These are phyloP conservation scores for Euleptes europaea DNA, from an alignment of 2,113 vertebrate species.

Conservation along the genomic window DNA sequence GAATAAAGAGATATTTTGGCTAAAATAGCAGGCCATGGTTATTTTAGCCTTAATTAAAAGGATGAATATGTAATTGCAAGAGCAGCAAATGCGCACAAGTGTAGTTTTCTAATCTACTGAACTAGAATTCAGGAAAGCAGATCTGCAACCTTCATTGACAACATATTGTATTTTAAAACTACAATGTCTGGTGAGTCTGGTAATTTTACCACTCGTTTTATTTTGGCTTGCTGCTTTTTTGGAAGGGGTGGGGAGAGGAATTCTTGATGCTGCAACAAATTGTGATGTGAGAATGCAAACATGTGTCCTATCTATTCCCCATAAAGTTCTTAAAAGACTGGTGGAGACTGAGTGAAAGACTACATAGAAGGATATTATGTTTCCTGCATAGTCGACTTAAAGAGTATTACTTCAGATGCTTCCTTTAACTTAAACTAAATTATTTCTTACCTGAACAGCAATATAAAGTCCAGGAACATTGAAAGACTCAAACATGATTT, in stretches of 20 bases:
- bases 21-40: too few relatives aligned
- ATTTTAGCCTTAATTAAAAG: neutral
- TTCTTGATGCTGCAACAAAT: neutral
- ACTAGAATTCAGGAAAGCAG: neutral
- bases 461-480: constrained; percentile 98
- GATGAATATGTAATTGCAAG: neutral
- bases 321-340: neutral
- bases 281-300: neutral
- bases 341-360: neutral
- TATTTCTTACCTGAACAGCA: constrained; percentile 90
- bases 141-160: neutral
- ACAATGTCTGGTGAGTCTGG: neutral
- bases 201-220: neutral
- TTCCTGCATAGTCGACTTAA: neutral
- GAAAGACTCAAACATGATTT: constrained; percentile 99
- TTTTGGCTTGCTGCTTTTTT: neutral
- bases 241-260: too few relatives aligned
- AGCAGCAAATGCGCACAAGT: neutral
- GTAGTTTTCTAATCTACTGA: neutral
- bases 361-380: too few relatives aligned
- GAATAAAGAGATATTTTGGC: too few relatives aligned
- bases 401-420: neutral
- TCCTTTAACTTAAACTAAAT: neutral
- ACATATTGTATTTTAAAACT: neutral
- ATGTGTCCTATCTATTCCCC: too few relatives aligned